These are phyloP conservation scores for Cephalopachus bancanus DNA, from an alignment of 2,797 vertebrate genomes.

Conservation along the genomic window DNA sequence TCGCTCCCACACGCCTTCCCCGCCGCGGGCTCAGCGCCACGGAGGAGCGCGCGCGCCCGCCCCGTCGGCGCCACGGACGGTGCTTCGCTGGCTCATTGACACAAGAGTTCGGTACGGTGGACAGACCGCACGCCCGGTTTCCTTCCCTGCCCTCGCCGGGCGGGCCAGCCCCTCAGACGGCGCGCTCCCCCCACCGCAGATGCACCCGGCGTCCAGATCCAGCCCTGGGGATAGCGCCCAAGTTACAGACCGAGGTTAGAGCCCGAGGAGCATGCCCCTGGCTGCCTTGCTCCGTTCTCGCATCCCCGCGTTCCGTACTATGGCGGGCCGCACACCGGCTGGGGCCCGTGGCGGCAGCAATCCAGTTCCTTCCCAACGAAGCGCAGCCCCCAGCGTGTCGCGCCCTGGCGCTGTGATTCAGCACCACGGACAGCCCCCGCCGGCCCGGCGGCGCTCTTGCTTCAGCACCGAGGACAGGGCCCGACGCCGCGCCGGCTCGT, in stretches of 20 bases:
- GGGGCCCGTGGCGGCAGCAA: background rate
- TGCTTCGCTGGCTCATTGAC: too few relatives aligned
- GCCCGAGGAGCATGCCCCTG: background rate
- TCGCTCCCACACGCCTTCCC: background rate
- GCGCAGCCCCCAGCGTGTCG: background rate
- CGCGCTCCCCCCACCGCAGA: background rate
- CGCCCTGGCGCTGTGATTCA: background rate
- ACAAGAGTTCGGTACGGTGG: background rate
- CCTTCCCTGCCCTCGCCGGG: background rate
- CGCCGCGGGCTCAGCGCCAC: background rate
- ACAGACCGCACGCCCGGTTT: background rate
- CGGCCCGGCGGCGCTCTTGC: fast-evolving
- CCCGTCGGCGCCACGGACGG: fast-evolving
- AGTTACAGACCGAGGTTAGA: constrained; percentile 47
- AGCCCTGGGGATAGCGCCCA: background rate
- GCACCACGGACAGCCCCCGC: background rate
- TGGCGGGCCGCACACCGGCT: background rate
- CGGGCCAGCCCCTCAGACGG: background rate
- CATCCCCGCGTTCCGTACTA: background rate
- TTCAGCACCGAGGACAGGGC: constrained; percentile 43
- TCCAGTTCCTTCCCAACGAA: background rate
- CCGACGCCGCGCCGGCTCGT: fast-evolving
- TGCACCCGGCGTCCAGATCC: background rate
- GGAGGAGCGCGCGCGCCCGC: background rate
- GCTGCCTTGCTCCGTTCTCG: constrained; percentile 15